These are phyloP conservation scores for Aleiodes sp. DNA, from an alignment of 1,140 invertebrate genomes.

Conservation along the genomic window DNA sequence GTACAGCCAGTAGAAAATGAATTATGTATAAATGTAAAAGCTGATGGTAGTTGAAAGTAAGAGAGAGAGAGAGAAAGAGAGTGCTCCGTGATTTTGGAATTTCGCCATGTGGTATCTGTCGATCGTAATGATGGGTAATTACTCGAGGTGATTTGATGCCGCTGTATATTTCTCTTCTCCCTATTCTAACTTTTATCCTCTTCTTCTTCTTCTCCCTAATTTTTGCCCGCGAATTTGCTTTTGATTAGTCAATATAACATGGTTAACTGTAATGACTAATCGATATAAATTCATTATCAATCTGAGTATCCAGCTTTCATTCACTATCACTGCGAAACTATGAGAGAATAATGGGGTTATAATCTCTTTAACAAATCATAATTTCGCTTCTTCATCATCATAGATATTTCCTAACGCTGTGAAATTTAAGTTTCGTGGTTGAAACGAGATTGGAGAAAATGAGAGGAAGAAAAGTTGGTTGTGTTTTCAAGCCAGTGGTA, in stretches of 20 bases:
- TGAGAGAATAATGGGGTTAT: neutral
- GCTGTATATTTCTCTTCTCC: neutral
- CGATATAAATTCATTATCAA: too few relatives aligned
- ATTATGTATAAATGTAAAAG: conserved; percentile 38
- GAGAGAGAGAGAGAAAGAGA: too few relatives aligned
- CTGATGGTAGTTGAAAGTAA: neutral
- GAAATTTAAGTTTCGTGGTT: neutral
- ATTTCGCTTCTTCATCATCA: neutral
- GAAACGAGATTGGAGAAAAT: neutral
- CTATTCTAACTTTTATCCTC: too few relatives aligned
- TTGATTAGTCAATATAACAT: too few relatives aligned
- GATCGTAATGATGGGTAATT: conserved; percentile 39
- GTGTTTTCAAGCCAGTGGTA: neutral
- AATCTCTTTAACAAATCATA: neutral
- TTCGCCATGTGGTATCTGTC: conserved; percentile 37
- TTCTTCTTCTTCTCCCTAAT: too few relatives aligned
- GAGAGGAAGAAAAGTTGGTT: neutral
- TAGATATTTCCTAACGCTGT: neutral
- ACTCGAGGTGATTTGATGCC: conserved; percentile 22
- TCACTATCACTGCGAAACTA: too few relatives aligned
- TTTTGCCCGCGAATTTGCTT: too few relatives aligned
- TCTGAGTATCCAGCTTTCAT: too few relatives aligned
- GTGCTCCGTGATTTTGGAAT: conserved; percentile 29
- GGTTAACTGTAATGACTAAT: too few relatives aligned
- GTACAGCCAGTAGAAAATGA: conserved; percentile 26